Percentiles rank a stretch among this genome's conserved stretches.
These are phyloP conservation scores for Lytechinus variegatus DNA, from an alignment of 35 echinoderm and acorn worm genomes.

Conservation along the genomic window DNA sequence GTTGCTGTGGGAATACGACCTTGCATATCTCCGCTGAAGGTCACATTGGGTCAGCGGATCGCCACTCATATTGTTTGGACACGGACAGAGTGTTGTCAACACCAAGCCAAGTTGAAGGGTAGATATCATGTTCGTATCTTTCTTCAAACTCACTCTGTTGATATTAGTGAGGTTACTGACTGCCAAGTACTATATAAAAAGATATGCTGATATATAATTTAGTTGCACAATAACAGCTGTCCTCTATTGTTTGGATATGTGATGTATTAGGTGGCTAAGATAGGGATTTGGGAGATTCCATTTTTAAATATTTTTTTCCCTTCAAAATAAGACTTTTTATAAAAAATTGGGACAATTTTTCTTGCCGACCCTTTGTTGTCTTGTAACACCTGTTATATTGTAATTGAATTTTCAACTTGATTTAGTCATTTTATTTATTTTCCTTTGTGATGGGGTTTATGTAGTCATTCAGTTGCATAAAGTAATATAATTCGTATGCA, in stretches of 20 bases:
- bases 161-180: neutral
- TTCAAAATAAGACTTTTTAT: neutral
- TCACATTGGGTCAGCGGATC: conserved; percentile 38
- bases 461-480: neutral
- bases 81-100: conserved; percentile 16
- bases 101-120: conserved; percentile 18
- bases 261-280: neutral
- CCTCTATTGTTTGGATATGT: neutral
- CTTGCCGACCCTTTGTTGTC: neutral
- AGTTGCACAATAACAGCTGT: neutral
- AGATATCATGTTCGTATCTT: conserved; percentile 44
- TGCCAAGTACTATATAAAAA: neutral
- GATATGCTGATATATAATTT: neutral
- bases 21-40: conserved; percentile 22
- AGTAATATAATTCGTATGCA: neutral
- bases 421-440: no score
- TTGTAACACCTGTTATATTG: neutral
- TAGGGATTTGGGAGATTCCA: neutral
- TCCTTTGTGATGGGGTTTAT: no score
- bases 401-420: neutral
- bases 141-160: neutral
- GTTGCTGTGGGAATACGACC: conserved; percentile 11
- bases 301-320: neutral
- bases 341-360: neutral
- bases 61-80: conserved; percentile 24